Evolutionary conservation across 2,113 vertebrate genomes (phyloP).

Genomic region (Aleadryas rufinucha): DNA sequence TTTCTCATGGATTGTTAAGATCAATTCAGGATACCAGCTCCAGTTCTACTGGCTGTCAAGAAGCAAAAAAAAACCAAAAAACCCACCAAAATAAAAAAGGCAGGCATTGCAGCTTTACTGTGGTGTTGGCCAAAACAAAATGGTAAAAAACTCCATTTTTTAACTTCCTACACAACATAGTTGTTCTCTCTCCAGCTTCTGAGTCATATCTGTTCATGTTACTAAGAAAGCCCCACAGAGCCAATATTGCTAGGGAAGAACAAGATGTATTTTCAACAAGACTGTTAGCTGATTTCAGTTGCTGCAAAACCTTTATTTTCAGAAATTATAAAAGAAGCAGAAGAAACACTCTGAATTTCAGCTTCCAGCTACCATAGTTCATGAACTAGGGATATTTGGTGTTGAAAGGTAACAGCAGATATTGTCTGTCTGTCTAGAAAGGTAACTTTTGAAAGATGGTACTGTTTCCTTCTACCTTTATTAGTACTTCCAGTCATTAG

Average conservation of each 20-base stretch:
- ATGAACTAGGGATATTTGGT: background rate
- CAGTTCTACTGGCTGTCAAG: background rate
- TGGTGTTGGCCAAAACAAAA: background rate
- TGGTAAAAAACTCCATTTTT: background rate
- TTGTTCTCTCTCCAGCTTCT: constrained; percentile 28
- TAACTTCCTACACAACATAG: constrained; percentile 22
- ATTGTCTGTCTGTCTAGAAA: background rate
- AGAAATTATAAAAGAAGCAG: background rate
- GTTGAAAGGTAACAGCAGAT: background rate
- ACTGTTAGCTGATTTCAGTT: background rate
- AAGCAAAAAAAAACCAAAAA: background rate
- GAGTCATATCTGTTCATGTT: constrained; percentile 33
- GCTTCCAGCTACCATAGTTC: background rate
- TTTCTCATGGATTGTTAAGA: background rate
- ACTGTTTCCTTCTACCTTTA: background rate
- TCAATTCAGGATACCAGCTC: background rate
- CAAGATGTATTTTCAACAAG: constrained; percentile 23
- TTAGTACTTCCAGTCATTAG: background rate
- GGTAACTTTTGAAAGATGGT: background rate
- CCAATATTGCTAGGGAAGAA: background rate
- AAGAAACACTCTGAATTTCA: background rate
- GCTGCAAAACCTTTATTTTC: background rate
- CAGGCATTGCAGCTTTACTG: background rate
- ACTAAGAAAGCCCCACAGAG: constrained; percentile 35
- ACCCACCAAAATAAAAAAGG: too few species aligned